These are phyloP conservation scores for Neogale vison DNA, from an alignment of 2,113 vertebrate genomes.

Conservation along the genomic window DNA sequence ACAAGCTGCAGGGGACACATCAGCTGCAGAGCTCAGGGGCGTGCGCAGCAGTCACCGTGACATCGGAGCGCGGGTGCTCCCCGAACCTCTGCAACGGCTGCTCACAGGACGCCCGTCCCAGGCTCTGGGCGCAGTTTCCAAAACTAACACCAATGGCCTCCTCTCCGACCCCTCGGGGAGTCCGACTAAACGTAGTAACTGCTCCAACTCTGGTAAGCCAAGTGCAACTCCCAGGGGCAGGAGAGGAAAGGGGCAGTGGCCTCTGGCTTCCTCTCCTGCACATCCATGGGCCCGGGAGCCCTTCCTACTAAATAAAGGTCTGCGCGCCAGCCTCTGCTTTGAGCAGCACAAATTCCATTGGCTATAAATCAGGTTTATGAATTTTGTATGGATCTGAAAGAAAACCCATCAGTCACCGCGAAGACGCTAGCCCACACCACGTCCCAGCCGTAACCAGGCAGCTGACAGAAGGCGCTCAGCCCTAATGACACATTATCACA, in stretches of 20 bases:
- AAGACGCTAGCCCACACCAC: neutral
- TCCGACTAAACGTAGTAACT: no score
- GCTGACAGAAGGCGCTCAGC: neutral
- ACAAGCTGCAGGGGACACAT: neutral
- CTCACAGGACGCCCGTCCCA: fast-evolving
- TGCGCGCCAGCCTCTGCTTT: neutral
- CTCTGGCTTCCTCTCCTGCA: fast-evolving
- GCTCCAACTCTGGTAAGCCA: neutral
- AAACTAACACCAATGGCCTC: neutral
- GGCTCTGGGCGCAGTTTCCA: neutral
- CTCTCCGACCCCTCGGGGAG: neutral
- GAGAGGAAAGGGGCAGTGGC: neutral
- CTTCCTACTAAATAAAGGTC: neutral
- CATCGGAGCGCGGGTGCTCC: fast-evolving
- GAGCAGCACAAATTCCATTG: neutral
- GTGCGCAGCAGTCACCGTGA: neutral
- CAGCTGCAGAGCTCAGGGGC: fast-evolving
- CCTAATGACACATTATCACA: neutral
- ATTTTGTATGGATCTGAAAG: neutral
- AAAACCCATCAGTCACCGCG: neutral
- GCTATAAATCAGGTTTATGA: conserved; percentile 30
- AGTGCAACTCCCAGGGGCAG: fast-evolving
- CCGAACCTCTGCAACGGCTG: fast-evolving
- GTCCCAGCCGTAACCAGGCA: neutral
- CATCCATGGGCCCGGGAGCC: fast-evolving